phyloP scores from a whole-genome alignment of 2,113 vertebrate species.

The Tachuris rubrigastra region DNA sequence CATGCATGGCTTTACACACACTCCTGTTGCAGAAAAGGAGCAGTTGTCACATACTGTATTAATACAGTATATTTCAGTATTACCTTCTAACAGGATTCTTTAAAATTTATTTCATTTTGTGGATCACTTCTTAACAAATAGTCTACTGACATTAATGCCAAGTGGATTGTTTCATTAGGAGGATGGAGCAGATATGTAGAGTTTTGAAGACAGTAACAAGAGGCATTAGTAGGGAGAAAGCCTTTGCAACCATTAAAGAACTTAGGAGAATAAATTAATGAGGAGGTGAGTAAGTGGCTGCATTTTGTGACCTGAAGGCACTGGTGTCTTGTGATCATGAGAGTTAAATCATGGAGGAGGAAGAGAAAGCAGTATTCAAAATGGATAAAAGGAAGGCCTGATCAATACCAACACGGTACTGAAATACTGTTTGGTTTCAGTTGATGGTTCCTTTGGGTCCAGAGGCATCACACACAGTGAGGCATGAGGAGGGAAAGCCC shows the following conservation, averaged over 20 bases:
- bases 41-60: not conserved
- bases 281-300: not conserved
- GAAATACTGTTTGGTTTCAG: not conserved
- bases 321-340: not conserved
- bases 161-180: not conserved
- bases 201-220: not conserved
- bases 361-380: not conserved
- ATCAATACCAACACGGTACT: not conserved
- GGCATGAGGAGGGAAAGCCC: not conserved
- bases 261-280: not conserved
- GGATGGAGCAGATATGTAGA: not conserved
- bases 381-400: not conserved
- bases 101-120: not conserved
- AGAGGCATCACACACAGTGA: not conserved
- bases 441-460: not conserved
- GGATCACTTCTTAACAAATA: not conserved
- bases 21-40: not conserved
- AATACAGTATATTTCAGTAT: not conserved
- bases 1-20: fast-evolving
- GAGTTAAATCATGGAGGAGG: not conserved
- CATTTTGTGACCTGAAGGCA: not conserved
- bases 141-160: not conserved
- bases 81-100: not conserved
- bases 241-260: not conserved
- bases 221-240: not conserved